Evolutionary conservation across 1,140 invertebrate genomes (phyloP).

Genomic region (Rhyzopertha dominica): DNA sequence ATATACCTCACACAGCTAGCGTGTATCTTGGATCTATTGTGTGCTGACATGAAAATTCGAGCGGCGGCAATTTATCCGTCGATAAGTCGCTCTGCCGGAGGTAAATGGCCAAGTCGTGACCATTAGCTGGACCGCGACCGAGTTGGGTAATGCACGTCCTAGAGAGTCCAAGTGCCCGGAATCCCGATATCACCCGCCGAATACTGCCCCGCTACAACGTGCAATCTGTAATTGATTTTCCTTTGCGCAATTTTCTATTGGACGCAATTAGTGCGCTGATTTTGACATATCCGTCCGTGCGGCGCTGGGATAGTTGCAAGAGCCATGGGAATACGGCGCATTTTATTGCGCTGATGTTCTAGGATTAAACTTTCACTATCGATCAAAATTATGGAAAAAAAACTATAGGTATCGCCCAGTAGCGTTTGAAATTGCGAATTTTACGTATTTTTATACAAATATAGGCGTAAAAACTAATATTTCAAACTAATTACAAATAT

Average conservation of each 20-base stretch:
- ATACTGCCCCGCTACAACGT: slow-evolving; percentile 10
- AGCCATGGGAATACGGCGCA: no score
- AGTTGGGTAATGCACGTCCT: slow-evolving; percentile 22
- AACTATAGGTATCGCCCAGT: no score
- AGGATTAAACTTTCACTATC: no score
- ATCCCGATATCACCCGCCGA: no score
- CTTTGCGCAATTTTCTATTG: slow-evolving; percentile 23
- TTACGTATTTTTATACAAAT: no score
- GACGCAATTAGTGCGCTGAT: slow-evolving; percentile 4
- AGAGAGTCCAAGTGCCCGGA: slow-evolving; percentile 6
- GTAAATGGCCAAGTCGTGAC: slow-evolving; percentile 46
- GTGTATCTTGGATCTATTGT: slow-evolving; percentile 43
- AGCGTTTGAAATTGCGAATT: no score
- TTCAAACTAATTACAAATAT: no score
- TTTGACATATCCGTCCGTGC: not conserved
- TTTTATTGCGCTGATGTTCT: no score
- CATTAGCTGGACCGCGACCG: slow-evolving; percentile 32
- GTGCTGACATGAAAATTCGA: slow-evolving; percentile 44
- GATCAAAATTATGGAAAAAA: no score
- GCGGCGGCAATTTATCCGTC: slow-evolving; percentile 42
- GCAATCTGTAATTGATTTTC: slow-evolving; percentile 30
- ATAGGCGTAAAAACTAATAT: no score
- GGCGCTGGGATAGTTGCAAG: no score
- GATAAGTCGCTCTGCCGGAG: slow-evolving; percentile 44
- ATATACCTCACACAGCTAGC: slow-evolving; percentile 37